Evolutionary conservation across 2,113 vertebrate genomes (phyloP).

Genomic region (Aegotheles bennettii): DNA sequence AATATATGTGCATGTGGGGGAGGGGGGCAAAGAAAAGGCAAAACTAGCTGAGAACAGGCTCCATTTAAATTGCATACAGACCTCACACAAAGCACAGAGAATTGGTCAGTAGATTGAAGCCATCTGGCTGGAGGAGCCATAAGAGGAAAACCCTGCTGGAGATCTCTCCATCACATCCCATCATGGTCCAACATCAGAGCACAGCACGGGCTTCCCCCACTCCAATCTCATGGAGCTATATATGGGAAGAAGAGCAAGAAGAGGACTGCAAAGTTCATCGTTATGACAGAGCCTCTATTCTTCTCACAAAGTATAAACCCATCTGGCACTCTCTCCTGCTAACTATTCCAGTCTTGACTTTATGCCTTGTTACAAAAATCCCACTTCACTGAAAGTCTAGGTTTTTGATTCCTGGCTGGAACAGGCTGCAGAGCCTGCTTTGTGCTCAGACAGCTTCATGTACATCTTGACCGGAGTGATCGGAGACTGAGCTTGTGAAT

Average conservation of each 20-base stretch:
- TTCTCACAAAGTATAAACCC: neutral
- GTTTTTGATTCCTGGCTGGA: neutral
- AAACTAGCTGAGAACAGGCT: constrained; percentile 54
- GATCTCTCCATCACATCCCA: constrained; percentile 49
- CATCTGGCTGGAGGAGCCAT: constrained; percentile 60
- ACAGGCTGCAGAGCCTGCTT: neutral
- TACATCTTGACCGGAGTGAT: neutral
- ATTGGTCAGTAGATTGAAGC: constrained; percentile 66
- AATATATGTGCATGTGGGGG: constrained; percentile 27
- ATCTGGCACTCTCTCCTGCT: neutral
- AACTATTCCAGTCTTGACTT: neutral
- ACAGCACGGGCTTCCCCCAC: constrained; percentile 16
- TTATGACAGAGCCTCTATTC: neutral
- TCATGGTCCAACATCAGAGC: constrained; percentile 49
- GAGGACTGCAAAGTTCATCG: neutral
- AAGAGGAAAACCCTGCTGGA: constrained; percentile 62
- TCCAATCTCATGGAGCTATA: constrained; percentile 7
- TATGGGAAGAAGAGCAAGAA: constrained; percentile 13
- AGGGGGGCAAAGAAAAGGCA: constrained; percentile 32
- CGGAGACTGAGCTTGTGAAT: neutral
- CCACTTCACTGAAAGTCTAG: neutral
- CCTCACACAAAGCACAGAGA: constrained; percentile 67
- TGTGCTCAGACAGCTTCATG: neutral
- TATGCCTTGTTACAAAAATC: neutral
- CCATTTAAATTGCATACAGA: constrained; percentile 55